phyloP scores from a whole-genome alignment of 2,888 invertebrate species.

The Morpho deidamia region DNA sequence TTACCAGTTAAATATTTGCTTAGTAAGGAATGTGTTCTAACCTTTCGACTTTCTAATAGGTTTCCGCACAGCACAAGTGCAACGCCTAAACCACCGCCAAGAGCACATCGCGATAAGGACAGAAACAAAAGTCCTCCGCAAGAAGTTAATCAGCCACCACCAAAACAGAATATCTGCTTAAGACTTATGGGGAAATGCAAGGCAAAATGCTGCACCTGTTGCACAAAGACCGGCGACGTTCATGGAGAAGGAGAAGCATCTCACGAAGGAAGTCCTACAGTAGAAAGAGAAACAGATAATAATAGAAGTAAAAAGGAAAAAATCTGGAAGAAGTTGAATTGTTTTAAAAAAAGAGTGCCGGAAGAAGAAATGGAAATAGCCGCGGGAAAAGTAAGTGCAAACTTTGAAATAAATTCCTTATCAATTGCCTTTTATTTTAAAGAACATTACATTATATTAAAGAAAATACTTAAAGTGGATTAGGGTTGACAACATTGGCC shows the following conservation, averaged over 20 bases:
- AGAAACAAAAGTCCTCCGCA: slow-evolving; percentile 28
- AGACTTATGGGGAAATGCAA: slow-evolving; percentile 63
- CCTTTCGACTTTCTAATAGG: slow-evolving; percentile 34
- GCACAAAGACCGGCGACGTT: slow-evolving; percentile 47
- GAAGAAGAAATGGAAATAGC: slow-evolving; percentile 58
- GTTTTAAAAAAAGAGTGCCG: slow-evolving; percentile 57
- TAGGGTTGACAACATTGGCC: no score
- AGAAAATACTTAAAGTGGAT: no score
- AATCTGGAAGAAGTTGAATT: slow-evolving; percentile 52
- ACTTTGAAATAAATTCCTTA: no score
- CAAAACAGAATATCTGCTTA: slow-evolving; percentile 56
- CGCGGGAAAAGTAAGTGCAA: slow-evolving; percentile 58
- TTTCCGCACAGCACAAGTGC: slow-evolving; percentile 71
- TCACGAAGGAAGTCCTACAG: slow-evolving; percentile 20
- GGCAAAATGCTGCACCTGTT: slow-evolving; percentile 69
- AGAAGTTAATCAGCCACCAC: slow-evolving; percentile 29
- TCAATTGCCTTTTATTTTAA: no score
- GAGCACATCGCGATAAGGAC: slow-evolving; percentile 42
- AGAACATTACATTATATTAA: no score
- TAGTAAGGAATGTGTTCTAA: no score
- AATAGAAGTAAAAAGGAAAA: slow-evolving; percentile 40
- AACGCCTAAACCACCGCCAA: slow-evolving; percentile 63
- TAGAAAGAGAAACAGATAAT: slow-evolving; percentile 26
- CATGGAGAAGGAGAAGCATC: slow-evolving; percentile 30
- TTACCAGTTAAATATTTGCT: no score